These are phyloP conservation scores for Henricia sp. DNA, from an alignment of 53 echinoderm and acorn worm genomes.

Conservation along the genomic window DNA sequence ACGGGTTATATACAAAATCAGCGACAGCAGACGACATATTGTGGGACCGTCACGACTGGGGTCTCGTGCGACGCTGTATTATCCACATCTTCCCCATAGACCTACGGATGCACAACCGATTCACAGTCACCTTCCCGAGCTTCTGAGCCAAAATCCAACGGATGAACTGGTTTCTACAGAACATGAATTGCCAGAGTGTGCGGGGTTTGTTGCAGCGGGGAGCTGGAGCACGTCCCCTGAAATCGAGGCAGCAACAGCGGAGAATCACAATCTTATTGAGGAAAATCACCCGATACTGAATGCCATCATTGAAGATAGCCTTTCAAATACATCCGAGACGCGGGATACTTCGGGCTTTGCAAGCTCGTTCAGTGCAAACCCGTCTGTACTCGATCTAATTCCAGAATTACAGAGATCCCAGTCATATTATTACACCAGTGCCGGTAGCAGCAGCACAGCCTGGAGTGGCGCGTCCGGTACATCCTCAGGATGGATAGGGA, in stretches of 20 bases:
- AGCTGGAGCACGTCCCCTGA: slow-evolving; percentile 23
- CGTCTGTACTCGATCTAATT: slow-evolving; percentile 55
- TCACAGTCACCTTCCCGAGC: slow-evolving; percentile 48
- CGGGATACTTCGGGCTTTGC: neutral
- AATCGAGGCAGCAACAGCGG: neutral
- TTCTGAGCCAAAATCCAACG: slow-evolving; percentile 2
- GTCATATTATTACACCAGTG: slow-evolving; percentile 49
- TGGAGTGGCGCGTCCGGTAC: slow-evolving; percentile 14
- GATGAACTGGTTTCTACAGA: neutral
- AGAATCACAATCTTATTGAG: neutral
- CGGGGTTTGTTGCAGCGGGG: slow-evolving; percentile 40
- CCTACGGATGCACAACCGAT: neutral
- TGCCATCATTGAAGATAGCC: slow-evolving; percentile 44
- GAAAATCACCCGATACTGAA: slow-evolving; percentile 33
- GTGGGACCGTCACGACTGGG: slow-evolving; percentile 28
- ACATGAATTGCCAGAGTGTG: slow-evolving; percentile 28
- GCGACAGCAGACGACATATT: slow-evolving; percentile 53
- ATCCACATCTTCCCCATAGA: neutral
- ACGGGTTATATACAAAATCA: slow-evolving; percentile 44
- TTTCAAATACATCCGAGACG: neutral
- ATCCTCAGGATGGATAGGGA: slow-evolving; percentile 6
- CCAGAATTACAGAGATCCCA: slow-evolving; percentile 63
- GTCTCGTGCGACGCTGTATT: neutral
- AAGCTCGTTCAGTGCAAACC: slow-evolving; percentile 17
- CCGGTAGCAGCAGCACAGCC: neutral